Conservation (phyloP, 2,113 vertebrate genomes). For the Alaudala cheleensis region DNA sequence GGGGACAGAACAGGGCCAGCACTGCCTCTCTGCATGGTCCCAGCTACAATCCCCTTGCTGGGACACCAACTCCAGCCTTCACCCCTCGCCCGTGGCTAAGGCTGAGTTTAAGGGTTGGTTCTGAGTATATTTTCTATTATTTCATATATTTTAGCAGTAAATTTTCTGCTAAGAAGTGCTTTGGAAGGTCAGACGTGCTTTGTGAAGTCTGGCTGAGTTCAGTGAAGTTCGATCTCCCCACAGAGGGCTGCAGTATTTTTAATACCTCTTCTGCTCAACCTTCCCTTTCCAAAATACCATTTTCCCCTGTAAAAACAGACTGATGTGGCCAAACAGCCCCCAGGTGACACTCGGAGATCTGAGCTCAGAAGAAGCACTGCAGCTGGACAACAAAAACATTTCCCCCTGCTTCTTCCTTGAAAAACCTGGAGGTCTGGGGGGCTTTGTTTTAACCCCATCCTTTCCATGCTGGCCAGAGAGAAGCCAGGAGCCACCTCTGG, state of each 20-base stretch:
- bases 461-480: accelerated
- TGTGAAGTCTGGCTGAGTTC: not conserved
- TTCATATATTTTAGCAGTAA: not conserved
- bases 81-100: accelerated
- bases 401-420: not conserved
- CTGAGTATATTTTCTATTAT: not conserved
- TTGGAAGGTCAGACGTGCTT: not conserved
- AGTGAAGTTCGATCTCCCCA: not conserved
- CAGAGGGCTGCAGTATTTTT: not conserved
- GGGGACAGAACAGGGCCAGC: not conserved
- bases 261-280: not conserved
- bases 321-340: not conserved
- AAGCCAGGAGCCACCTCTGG: accelerated
- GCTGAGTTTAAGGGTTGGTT: not conserved
- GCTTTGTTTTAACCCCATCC: not conserved
- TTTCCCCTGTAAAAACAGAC: conserved; percentile 1
- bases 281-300: conserved; percentile 3
- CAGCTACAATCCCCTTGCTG: accelerated
- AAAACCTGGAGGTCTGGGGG: not conserved
- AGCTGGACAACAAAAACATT: not conserved
- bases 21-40: not conserved
- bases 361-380: not conserved
- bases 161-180: not conserved
- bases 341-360: not conserved
- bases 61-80: not conserved